phyloP scores from a whole-genome alignment of 2,888 invertebrate genomes.

The Blomia tropicalis region DNA sequence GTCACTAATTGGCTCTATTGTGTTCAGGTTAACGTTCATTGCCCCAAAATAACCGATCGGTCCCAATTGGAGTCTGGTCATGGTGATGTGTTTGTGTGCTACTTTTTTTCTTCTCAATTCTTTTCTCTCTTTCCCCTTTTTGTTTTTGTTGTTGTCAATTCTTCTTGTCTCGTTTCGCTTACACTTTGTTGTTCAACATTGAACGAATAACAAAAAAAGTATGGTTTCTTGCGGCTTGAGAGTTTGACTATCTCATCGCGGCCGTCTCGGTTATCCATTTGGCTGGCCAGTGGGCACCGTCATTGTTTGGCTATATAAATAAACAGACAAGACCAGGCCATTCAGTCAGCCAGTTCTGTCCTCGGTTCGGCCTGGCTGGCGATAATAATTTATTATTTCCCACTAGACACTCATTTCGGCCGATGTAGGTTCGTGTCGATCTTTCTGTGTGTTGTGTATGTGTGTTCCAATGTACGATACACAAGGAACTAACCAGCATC shows the following conservation, averaged over 20 bases:
- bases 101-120: neutral
- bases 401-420: slow-evolving; percentile 9
- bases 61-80: too few relatives aligned
- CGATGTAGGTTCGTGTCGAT: too few relatives aligned
- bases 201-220: neutral
- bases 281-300: slow-evolving; percentile 5
- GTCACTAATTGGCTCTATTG: slow-evolving; percentile 10
- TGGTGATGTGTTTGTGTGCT: too few relatives aligned
- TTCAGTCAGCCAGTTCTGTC: too few relatives aligned
- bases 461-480: too few relatives aligned
- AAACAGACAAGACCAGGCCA: too few relatives aligned
- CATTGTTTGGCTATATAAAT: slow-evolving; percentile 15
- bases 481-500: too few relatives aligned
- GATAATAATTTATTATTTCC: slow-evolving; percentile 12
- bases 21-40: neutral
- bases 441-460: too few relatives aligned
- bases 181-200: too few relatives aligned
- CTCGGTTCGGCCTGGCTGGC: slow-evolving; percentile 5
- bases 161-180: too few relatives aligned
- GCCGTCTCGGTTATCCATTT: neutral
- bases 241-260: slow-evolving; percentile 11
- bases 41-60: slow-evolving; percentile 1
- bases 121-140: neutral
- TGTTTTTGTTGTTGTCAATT: too few relatives aligned
- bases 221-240: slow-evolving; percentile 7